Evolutionary conservation across 2,113 vertebrate species (phyloP), one percentile per base, ranked within the genome.

Genomic region (Columba livia): DNA sequence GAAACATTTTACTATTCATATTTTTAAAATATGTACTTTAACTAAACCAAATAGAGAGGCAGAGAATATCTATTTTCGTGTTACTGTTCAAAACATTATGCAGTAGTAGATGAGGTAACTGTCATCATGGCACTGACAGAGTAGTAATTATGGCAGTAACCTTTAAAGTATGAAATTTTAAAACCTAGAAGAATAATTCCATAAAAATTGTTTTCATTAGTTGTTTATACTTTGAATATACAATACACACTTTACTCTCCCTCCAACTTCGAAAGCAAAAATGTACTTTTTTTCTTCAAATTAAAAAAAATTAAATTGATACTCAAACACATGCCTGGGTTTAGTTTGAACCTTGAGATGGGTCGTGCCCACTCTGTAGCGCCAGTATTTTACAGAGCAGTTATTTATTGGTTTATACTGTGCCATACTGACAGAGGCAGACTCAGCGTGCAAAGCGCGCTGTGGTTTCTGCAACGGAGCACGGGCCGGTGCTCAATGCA

Each of bases 401-500:
- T 24, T 31, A 31, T 19, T 28, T 61, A 50, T 20, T 29, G 10
- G 11, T 31, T 73, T 57, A 24, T 17, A 47, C 23, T 72, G 24
- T 44, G 40, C 34, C 28, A 2, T 18, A 60, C 38, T 29, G 40
- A 38, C 44, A 60, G 53, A 74, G 2, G 7, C 13, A 50, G 23
- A 56, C 48, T 61, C 34, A 40, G 28, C 6, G n/a, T 32, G n/a
- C 42, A 56, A 81, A 66, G 8, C 32, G 20, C 23, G 29, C 60
- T 47, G 44, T 47, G 19, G 20, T 54, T 53, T 28, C 65, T 70
- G 50, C 58, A 40, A 42, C 0, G 4, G 21, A 77, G 58, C 15
- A 57, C 0, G 0, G 42, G 28, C n/a, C 29, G 36, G 47, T 5
- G 10, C 34, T 70, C 36, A 42, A 3, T 54, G 40, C 1, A 1